Base-by-base conservation (phyloP, 1,140 invertebrate species). In the Drosophila nasuta region DNA sequence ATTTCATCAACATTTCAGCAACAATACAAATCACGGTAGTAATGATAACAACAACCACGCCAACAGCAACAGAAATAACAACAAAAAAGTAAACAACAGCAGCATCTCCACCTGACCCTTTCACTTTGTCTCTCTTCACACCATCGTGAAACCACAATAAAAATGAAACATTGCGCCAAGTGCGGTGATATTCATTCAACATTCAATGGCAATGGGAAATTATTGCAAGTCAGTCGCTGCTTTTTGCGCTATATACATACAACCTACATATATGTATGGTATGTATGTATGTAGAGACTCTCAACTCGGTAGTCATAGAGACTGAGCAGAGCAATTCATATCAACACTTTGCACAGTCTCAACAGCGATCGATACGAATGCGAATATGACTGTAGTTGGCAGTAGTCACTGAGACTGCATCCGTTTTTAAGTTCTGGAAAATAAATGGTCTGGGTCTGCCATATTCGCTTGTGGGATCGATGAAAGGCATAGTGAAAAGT, bases 171-270 rank as follows among this genome's bases (percentile, higher is more conserved):
- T 81, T 83, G 80, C 79, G 81, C 68, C 75, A 89, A 86, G 75
- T 77, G 71, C 75, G 79, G 75, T 81, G 83, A 88, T 87, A 87
- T 81, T 88, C 83, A 81, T 88, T 78, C 70, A 79, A 66, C 64
- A 70, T 78, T 89, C 81, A 85, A 79, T 80, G 74, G 64, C 70
- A 75, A 75, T 64, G 46, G 51, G 56, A 83, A 77, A 89, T 79
- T 87, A 78, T 75, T 91, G 90, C 90, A 91, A 91, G 90, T 91
- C 90, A 91, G 89, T 48, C 62, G 15, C 48, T 33, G 65, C 62
- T 57, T 65, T 58, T 74, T 71, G 48, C 69, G 56, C 54, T 71
- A 48, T 74, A 41, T 54, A 28, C 28, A 51, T 25, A 65, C 20
- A 25, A 25, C 20, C 4, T 25, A 25, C 20, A 3, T 20, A 64